Conservation (phyloP, 2,113 vertebrate species). For the Chlorodrepanis virens region DNA sequence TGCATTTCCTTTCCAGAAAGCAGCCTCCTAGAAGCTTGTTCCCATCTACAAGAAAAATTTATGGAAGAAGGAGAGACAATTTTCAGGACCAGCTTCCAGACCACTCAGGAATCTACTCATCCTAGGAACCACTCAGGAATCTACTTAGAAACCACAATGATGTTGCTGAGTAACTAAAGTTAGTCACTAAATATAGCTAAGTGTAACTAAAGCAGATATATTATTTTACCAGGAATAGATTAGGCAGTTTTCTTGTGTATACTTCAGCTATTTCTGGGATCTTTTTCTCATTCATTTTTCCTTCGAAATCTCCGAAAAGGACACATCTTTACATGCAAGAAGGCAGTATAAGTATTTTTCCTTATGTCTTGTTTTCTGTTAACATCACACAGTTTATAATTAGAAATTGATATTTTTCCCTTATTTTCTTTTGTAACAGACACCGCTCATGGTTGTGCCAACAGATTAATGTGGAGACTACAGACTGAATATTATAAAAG, state of each 20-base stretch:
- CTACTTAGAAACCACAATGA: not conserved
- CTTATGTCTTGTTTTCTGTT: not conserved
- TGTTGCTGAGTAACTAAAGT: not conserved
- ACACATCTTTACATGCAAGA: not conserved
- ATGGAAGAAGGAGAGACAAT: not conserved
- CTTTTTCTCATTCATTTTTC: not conserved
- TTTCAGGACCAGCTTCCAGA: not conserved
- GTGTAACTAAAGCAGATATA: not conserved
- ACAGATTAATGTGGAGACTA: not conserved
- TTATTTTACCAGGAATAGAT: not conserved
- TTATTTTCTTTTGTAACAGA: not conserved
- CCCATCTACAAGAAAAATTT: not conserved
- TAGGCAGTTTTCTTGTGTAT: not conserved
- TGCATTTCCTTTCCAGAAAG: not conserved
- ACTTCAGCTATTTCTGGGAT: not conserved
- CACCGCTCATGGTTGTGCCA: not conserved
- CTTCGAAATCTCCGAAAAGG: not conserved
- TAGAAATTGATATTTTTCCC: not conserved
- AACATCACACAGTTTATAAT: not conserved
- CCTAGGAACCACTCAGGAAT: not conserved
- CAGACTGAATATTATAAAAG: not conserved
- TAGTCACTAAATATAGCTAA: not conserved
- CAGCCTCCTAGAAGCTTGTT: not conserved
- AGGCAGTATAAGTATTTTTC: not conserved
- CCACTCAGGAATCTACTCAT: not conserved